These are phyloP conservation scores for Aporophyla lueneburgensis DNA, from an alignment of 2,888 invertebrate genomes.

Conservation along the genomic window DNA sequence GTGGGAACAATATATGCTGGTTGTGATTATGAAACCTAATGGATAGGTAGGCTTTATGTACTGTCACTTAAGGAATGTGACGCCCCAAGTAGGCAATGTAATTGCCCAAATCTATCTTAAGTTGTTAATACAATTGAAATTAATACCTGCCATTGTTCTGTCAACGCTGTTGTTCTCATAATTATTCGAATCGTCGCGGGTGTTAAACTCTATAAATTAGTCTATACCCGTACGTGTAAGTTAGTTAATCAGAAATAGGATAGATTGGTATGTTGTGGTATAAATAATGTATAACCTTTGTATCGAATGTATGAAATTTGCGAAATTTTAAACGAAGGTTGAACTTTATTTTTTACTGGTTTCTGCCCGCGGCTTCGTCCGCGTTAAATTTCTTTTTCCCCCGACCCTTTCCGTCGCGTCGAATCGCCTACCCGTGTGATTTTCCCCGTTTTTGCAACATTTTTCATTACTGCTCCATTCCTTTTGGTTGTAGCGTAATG, in stretches of 20 bases:
- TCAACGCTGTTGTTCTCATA: constrained; percentile 34
- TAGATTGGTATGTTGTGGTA: not conserved
- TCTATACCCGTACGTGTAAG: not conserved
- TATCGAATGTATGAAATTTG: too few species aligned
- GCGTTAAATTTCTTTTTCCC: too few species aligned
- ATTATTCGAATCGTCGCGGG: constrained; percentile 7
- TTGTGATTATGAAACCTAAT: too few species aligned
- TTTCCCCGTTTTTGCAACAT: too few species aligned
- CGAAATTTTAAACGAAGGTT: too few species aligned
- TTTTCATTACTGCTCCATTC: too few species aligned
- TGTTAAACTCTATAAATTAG: not conserved
- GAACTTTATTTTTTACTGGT: too few species aligned
- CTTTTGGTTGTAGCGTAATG: too few species aligned
- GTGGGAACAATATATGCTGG: too few species aligned
- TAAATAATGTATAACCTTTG: not conserved
- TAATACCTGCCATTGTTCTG: constrained; percentile 61
- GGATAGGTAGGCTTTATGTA: not conserved
- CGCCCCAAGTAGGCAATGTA: constrained; percentile 23
- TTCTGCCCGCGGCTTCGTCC: too few species aligned
- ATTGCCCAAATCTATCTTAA: constrained; percentile 49
- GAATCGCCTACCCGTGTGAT: too few species aligned
- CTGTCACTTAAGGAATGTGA: constrained; percentile 7
- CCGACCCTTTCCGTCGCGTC: too few species aligned
- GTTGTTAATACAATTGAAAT: constrained; percentile 50
- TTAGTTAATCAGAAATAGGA: constrained; percentile 37